Percentiles rank a stretch among this genome's conserved stretches.
phyloP scores from a whole-genome alignment of 2,888 invertebrate genomes.

The Ischnus inquisitorius region DNA sequence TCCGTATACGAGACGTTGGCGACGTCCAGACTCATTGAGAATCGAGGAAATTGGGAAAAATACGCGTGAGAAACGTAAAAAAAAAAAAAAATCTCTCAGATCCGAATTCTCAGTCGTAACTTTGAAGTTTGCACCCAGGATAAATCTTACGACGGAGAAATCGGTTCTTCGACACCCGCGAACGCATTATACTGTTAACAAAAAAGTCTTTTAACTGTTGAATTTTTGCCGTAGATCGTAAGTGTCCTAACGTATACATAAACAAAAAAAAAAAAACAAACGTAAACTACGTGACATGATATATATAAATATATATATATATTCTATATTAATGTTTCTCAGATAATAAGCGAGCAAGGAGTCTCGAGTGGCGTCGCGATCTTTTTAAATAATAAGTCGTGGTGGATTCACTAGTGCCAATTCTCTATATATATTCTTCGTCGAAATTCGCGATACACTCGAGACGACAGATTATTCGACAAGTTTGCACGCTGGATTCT shows the following conservation, averaged over 20 bases:
- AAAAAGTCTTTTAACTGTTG: constrained; percentile 83
- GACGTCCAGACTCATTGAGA: constrained; percentile 45
- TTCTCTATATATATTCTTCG: constrained; percentile 67
- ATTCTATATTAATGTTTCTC: constrained; percentile 84
- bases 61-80: constrained; percentile 5
- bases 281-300: constrained; percentile 45
- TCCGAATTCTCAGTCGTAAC: background rate
- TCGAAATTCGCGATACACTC: constrained; percentile 61
- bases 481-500: constrained; percentile 33
- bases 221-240: constrained; percentile 83
- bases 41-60: constrained; percentile 22
- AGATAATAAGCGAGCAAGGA: constrained; percentile 72
- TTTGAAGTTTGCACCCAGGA: background rate
- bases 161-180: constrained; percentile 36
- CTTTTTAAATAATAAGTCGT: constrained; percentile 70
- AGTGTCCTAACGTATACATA: constrained; percentile 83
- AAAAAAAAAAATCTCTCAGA: constrained; percentile 24
- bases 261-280: constrained; percentile 76
- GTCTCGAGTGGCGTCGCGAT: constrained; percentile 70
- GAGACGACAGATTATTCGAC: constrained; percentile 51
- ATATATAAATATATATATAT: constrained; percentile 76
- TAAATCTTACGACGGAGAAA: background rate
- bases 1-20: constrained; percentile 64
- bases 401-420: constrained; percentile 73
- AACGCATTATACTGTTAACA: constrained; percentile 71